Evolutionary conservation across 2,113 vertebrate species (phyloP).

Genomic region (Recurvirostra avosetta): DNA sequence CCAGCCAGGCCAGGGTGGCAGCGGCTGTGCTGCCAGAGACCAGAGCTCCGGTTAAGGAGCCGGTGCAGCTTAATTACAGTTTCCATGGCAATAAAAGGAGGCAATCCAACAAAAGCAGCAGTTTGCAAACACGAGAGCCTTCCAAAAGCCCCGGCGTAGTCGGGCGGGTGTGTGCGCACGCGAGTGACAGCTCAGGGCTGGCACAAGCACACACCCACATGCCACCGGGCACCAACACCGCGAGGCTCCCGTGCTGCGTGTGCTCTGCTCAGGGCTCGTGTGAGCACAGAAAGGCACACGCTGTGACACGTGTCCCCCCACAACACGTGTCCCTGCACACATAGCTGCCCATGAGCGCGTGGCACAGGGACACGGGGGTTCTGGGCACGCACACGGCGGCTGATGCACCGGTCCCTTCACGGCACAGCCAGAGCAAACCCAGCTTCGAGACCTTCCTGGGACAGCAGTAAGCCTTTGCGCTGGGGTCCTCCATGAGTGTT

Average conservation of each 20-base stretch:
- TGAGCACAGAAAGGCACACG: accelerated
- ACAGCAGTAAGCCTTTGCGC: not conserved
- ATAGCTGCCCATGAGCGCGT: accelerated
- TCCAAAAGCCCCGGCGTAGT: not conserved
- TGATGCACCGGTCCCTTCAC: not conserved
- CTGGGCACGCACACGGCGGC: accelerated
- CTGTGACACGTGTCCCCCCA: accelerated
- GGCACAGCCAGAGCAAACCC: not conserved
- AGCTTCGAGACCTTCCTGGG: not conserved
- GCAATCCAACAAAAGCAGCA: not conserved
- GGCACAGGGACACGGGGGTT: not conserved
- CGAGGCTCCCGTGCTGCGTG: accelerated
- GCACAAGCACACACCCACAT: not conserved
- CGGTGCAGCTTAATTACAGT: conserved; percentile 20
- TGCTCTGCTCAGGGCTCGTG: not conserved
- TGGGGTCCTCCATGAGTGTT: accelerated
- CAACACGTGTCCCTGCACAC: accelerated
- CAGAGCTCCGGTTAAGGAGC: not conserved
- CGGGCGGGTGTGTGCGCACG: accelerated
- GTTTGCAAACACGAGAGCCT: conserved; percentile 20
- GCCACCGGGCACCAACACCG: not conserved
- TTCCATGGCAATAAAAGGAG: conserved; percentile 55
- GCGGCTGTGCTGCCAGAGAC: not conserved
- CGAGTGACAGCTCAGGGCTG: not conserved
- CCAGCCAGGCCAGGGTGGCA: not conserved